phyloP scores from a whole-genome alignment of 2,113 vertebrate genomes.

The Bolborhynchus lineola region DNA sequence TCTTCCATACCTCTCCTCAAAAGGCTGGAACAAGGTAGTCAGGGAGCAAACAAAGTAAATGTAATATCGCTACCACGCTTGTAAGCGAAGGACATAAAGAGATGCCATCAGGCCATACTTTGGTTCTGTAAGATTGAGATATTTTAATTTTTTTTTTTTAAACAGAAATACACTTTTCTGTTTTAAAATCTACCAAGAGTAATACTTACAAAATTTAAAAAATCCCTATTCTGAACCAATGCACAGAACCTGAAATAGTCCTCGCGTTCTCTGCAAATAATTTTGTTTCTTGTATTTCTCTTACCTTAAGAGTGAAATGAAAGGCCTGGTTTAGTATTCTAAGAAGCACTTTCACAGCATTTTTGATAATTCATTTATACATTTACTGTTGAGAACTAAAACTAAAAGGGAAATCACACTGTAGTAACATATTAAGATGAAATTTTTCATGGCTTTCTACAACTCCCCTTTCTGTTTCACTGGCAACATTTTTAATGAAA shows the following conservation, averaged over 20 bases:
- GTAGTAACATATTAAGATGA: background rate
- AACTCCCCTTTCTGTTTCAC: background rate
- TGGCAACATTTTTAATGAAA: background rate
- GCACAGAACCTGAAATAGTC: background rate
- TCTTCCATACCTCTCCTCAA: background rate
- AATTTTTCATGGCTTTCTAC: background rate
- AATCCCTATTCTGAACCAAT: background rate
- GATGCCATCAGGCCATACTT: background rate
- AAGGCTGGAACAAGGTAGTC: background rate
- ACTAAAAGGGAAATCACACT: background rate
- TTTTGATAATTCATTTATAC: background rate
- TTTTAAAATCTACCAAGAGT: background rate
- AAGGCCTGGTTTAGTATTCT: background rate
- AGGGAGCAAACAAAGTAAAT: background rate
- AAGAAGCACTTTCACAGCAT: background rate
- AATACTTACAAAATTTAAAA: background rate
- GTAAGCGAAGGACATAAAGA: fast-evolving
- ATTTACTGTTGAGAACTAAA: background rate
- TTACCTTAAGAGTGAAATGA: background rate
- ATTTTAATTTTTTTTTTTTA: background rate
- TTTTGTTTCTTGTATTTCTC: background rate
- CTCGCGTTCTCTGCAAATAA: background rate
- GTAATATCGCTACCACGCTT: background rate
- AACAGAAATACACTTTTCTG: background rate
- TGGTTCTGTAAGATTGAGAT: background rate